Conservation (phyloP, 2,113 vertebrate species). For the Megatriorchis doriae region DNA sequence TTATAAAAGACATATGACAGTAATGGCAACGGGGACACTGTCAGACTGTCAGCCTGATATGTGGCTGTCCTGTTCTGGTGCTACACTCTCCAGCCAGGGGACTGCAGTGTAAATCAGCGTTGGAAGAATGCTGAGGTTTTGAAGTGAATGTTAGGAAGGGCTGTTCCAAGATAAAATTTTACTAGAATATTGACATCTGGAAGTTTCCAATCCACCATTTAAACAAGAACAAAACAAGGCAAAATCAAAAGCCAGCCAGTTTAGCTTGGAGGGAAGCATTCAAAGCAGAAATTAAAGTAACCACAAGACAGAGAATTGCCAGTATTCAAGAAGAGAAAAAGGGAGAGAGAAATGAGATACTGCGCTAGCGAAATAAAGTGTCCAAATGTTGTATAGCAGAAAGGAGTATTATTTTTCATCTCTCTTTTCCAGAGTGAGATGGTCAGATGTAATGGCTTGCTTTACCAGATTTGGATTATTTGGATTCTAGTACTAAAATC, state of each 20-base stretch:
- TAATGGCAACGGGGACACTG: neutral
- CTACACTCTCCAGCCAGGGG: neutral
- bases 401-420: neutral
- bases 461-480: neutral
- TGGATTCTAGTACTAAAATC: neutral
- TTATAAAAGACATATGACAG: neutral
- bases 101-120: neutral
- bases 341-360: conserved; percentile 20
- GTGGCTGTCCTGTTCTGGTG: neutral
- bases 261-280: conserved; percentile 47
- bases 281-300: conserved; percentile 55
- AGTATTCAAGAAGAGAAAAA: conserved; percentile 4
- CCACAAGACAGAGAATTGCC: conserved; percentile 12
- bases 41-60: neutral
- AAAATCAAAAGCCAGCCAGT: conserved; percentile 32
- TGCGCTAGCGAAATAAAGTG: neutral
- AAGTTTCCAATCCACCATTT: conserved; percentile 39
- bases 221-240: conserved; percentile 40
- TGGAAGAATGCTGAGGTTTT: conserved; percentile 35
- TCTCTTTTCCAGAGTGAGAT: neutral
- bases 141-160: neutral
- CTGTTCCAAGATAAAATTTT: conserved; percentile 29
- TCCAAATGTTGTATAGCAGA: neutral
- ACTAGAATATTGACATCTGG: conserved; percentile 47
- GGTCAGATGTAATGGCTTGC: neutral